These are phyloP conservation scores for Nomada ferruginata DNA, from an alignment of 2,888 invertebrate species.

Conservation along the genomic window DNA sequence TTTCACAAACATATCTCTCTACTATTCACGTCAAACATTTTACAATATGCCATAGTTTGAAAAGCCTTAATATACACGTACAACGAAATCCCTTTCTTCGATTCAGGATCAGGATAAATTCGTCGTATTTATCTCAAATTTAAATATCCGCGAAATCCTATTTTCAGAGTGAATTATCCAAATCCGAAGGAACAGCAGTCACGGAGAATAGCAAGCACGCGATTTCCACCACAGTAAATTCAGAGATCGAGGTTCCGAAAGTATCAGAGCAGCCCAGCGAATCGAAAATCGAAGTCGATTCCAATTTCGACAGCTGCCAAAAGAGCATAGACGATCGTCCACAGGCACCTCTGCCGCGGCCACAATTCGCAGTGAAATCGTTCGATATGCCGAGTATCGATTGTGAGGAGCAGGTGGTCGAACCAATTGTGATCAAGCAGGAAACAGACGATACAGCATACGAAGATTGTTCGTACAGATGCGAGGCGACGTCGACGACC, in stretches of 20 bases:
- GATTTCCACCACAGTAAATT: background rate
- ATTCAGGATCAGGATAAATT: no score
- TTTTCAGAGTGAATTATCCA: slow-evolving; percentile 48
- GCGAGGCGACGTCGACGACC: slow-evolving; percentile 51
- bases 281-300: slow-evolving; percentile 13
- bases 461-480: slow-evolving; percentile 56
- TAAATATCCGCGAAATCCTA: no score
- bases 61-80: no score
- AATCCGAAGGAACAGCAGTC: slow-evolving; percentile 17
- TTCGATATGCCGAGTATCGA: slow-evolving; percentile 82
- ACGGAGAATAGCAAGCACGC: slow-evolving; percentile 18
- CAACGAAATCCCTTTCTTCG: no score
- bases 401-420: slow-evolving; percentile 77
- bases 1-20: no score
- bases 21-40: no score
- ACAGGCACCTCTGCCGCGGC: slow-evolving; percentile 24
- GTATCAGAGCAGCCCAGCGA: slow-evolving; percentile 13
- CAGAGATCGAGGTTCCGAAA: background rate
- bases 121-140: no score
- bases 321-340: slow-evolving; percentile 30
- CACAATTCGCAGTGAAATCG: slow-evolving; percentile 73
- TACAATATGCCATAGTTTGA: no score
- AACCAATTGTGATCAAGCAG: slow-evolving; percentile 70
- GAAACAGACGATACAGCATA: slow-evolving; percentile 68
- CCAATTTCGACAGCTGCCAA: slow-evolving; percentile 49